Base-by-base conservation (phyloP, 2,888 invertebrate species). In the Habrosyne pyritoides region DNA sequence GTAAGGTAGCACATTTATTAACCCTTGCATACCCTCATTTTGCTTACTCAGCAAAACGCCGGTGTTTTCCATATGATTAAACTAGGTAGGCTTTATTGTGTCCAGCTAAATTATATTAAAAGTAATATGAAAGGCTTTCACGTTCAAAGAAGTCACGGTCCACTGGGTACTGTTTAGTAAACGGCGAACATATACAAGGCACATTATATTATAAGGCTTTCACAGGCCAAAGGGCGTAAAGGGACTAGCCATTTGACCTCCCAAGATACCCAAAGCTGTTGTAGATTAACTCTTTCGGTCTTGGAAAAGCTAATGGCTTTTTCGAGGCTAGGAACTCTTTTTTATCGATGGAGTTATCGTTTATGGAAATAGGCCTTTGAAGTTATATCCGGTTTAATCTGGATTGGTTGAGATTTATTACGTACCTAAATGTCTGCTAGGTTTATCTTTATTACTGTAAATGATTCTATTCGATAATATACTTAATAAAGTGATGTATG, bases 181-280 rank as follows among this genome's bases (percentile, higher is more conserved):
- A 71, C 65, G 67, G 64, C 62, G 66, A 63, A 65, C 60, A 69
- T 67, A 70, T 68, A 63, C 79, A 75, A 73, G 71, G 18, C n/a
- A 42, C 6, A 42, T 42, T 42, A 42, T 36, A 42, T 8, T 8
- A 42, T 42, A 8, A 70, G 75, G 77, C 77, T 79, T 81, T 79
- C 69, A 65, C 73, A 74, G 77, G 74, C 72, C 75, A 76, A 51
- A 61, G 76, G 67, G 73, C 73, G 63, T 62, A 54, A 55, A 64
- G 61, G 64, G 62, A 50, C 50, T 30, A 28, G 30, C 54, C 69
- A 61, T 66, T 66, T 72, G 73, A 70, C 72, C 73, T 69, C 69
- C 63, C 67, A 67, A 68, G 69, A 68, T 62, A 64, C 63, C 65
- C 61, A 61, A 59, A 69, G 59, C 57, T 59, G 59, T 52, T 54